Conservation (phyloP, 2,797 vertebrate species). For the Squalus acanthias region DNA sequence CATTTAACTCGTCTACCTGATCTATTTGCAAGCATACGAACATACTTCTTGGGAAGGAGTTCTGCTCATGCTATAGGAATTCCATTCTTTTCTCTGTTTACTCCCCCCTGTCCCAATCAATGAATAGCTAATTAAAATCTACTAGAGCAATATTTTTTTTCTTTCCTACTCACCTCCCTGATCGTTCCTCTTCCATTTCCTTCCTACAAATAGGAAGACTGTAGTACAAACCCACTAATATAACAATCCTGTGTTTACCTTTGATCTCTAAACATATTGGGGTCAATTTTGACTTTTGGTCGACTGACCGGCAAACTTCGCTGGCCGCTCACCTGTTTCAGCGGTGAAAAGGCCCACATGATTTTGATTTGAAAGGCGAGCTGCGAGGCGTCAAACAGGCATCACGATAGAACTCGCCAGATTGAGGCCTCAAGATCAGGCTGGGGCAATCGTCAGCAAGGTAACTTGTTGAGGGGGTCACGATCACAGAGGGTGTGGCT, state of each 20-base stretch:
- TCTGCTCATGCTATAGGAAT: not conserved
- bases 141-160: not conserved
- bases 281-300: not conserved
- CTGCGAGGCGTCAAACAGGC: not conserved
- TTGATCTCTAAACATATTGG: not conserved
- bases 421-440: not conserved
- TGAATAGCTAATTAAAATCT: not conserved
- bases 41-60: no score
- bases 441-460: no score
- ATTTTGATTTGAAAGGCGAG: not conserved
- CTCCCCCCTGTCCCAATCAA: not conserved
- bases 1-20: not conserved
- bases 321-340: not conserved
- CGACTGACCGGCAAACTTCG: not conserved
- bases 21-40: not conserved
- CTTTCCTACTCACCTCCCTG: not conserved
- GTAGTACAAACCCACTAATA: not conserved
- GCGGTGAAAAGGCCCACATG: not conserved
- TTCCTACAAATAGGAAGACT: not conserved
- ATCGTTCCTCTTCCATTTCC: not conserved
- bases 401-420: not conserved
- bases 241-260: not conserved
- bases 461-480: no score
- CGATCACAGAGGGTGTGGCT: not conserved
- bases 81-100: not conserved